Base-by-base conservation (phyloP, 1,140 invertebrate species). In the Microvelia longipes region DNA sequence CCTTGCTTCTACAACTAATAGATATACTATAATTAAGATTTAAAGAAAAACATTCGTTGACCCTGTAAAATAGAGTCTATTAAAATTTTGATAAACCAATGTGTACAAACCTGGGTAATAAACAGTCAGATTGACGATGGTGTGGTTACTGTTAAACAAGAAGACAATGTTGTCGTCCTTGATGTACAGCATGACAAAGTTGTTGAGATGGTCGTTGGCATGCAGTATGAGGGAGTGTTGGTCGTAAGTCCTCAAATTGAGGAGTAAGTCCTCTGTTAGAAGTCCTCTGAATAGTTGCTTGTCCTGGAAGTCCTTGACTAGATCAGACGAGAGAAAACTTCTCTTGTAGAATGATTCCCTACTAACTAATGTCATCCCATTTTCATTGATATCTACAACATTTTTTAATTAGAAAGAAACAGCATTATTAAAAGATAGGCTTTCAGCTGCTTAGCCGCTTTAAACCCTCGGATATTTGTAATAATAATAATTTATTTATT, bases 121-220 rank as follows among this genome's bases (percentile, higher is more conserved):
- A 1, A 93, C 85, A 19, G 87, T 87, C 67, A 93, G 84, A 76
- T 92, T 88, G 65, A 91, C 84, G 67, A 94, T 91, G 77, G 88
- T 86, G 76, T 90, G 86, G 68, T 85, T 86, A 69, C 88, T 84
- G 78, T 95, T 95, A 76, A 92, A 94, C 1, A 92, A 82, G 75
- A 93, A 93, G 0, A 92, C 85, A 2, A 94, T 83, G 82, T 81
- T 77, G 0, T 87, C 87, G 71, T 89, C 86, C 69, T 87, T 85
- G 29, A 96, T 87, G 78, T 92, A 93, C 11, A 96, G 78, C 78
- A 96, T 93, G 61, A 94, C 87, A 78, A 97, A 96, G 79, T 97
- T 97, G 74, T 95, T 95, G 60, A 94, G 81, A 79, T 95, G 90
- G 81, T 96, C 94, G 77, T 95, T 93, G 2, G 92, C 91, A 75